These are phyloP conservation scores for Bucorvus abyssinicus DNA, from an alignment of 2,797 vertebrate species.

Conservation along the genomic window DNA sequence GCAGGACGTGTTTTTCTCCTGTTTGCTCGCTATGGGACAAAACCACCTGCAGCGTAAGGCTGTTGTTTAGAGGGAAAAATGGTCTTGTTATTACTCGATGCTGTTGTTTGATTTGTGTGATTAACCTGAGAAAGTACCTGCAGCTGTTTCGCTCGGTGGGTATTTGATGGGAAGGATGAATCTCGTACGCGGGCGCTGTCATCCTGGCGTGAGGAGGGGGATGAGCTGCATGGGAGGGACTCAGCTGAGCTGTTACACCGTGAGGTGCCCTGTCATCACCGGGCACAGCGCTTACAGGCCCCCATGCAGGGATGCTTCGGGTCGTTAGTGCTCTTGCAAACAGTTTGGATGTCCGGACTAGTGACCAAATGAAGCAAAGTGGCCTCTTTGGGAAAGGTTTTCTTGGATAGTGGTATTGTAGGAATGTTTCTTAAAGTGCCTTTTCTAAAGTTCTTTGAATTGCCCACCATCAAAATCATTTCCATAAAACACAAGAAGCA, in stretches of 20 bases:
- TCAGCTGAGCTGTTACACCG: not conserved
- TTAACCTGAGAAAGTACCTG: slow-evolving; percentile 36
- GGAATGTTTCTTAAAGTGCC: not conserved
- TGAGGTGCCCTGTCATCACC: not conserved
- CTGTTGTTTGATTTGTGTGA: slow-evolving; percentile 54
- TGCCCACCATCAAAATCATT: not conserved
- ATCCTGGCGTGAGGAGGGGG: not conserved
- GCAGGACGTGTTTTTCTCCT: not conserved
- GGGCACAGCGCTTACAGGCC: not conserved
- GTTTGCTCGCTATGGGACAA: slow-evolving; percentile 11
- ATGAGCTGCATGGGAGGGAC: not conserved
- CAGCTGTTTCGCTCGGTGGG: slow-evolving; percentile 25
- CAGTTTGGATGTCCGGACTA: not conserved
- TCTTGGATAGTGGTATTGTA: not conserved
- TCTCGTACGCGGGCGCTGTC: not conserved
- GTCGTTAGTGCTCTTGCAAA: not conserved
- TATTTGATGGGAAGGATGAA: slow-evolving; percentile 20
- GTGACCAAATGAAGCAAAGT: not conserved
- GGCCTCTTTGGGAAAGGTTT: not conserved
- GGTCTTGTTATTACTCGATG: slow-evolving; percentile 12
- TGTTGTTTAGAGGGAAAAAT: slow-evolving; percentile 26
- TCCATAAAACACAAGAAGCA: not conserved
- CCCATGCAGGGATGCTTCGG: not conserved
- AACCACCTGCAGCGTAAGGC: slow-evolving; percentile 7
- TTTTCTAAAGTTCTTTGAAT: not conserved